Conservation (phyloP, 2,888 invertebrate genomes). For the Chorisops tibialis region DNA sequence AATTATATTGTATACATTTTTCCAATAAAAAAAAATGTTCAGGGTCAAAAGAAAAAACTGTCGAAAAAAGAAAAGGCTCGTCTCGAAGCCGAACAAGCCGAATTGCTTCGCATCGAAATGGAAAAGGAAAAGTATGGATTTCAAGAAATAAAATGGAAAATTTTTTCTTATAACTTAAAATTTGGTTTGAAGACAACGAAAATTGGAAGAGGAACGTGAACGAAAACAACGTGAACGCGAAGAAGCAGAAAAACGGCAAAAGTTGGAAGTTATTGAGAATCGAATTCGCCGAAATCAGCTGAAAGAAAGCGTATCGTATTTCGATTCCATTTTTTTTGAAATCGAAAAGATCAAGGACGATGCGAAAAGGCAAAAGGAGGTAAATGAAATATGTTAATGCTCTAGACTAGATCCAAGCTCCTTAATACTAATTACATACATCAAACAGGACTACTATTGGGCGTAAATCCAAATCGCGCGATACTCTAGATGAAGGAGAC, state of each 20-base stretch:
- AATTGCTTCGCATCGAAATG: conserved; percentile 51
- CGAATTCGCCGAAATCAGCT: conserved; percentile 46
- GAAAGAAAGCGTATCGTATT: conserved; percentile 47
- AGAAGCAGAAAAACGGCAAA: conserved; percentile 48
- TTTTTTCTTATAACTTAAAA: neutral
- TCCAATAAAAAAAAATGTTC: no score
- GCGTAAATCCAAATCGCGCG: no score
- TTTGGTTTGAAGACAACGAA: conserved; percentile 41
- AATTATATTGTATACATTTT: no score
- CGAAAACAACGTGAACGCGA: conserved; percentile 49
- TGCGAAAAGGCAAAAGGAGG: conserved; percentile 42
- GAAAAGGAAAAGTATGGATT: conserved; percentile 51
- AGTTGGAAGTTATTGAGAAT: conserved; percentile 50
- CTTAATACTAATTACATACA: no score
- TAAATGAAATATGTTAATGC: conserved; percentile 11
- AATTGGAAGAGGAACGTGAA: conserved; percentile 49
- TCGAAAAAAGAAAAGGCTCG: conserved; percentile 52
- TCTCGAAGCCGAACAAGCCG: conserved; percentile 51
- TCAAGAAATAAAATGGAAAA: no score
- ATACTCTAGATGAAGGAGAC: no score
- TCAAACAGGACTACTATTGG: no score
- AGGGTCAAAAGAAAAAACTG: conserved; percentile 52
- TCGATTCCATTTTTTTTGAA: conserved; percentile 41
- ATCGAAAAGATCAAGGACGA: conserved; percentile 45
- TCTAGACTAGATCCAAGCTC: no score